Evolutionary conservation across 1,140 invertebrate genomes (phyloP).

Genomic region (Scaptomyza hsui): DNA sequence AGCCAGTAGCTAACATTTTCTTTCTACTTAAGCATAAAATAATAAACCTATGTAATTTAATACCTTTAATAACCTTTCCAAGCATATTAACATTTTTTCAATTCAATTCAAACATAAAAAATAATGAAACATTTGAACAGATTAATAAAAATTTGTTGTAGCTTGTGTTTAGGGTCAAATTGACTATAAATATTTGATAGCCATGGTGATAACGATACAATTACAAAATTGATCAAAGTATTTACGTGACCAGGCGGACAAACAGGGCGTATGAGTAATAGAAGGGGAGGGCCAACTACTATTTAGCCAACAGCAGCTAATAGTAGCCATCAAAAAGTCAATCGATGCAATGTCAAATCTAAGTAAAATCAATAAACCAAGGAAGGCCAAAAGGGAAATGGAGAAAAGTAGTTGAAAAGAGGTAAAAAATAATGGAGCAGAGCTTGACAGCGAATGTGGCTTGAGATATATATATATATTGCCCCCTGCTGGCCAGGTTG

Average conservation of each 20-base stretch:
- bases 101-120: too few relatives aligned
- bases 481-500: slow-evolving; percentile 6
- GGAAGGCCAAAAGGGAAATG: neutral
- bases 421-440: slow-evolving; percentile 18
- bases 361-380: slow-evolving; percentile 20
- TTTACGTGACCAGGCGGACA: slow-evolving; percentile 32
- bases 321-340: slow-evolving; percentile 33
- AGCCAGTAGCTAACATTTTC: too few relatives aligned
- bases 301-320: slow-evolving; percentile 7
- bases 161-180: slow-evolving; percentile 25
- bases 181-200: slow-evolving; percentile 44
- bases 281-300: slow-evolving; percentile 3
- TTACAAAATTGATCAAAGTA: slow-evolving; percentile 47
- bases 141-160: neutral
- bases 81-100: too few relatives aligned
- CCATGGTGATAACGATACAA: slow-evolving; percentile 45
- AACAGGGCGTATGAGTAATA: slow-evolving; percentile 25
- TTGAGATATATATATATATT: slow-evolving; percentile 1
- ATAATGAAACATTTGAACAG: neutral
- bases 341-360: slow-evolving; percentile 46
- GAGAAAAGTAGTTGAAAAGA: neutral
- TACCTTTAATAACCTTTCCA: too few relatives aligned
- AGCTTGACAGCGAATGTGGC: slow-evolving; percentile 33
- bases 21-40: too few relatives aligned
- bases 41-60: too few relatives aligned